Conservation (phyloP, 2,113 vertebrate species). For the Polypterus senegalus region DNA sequence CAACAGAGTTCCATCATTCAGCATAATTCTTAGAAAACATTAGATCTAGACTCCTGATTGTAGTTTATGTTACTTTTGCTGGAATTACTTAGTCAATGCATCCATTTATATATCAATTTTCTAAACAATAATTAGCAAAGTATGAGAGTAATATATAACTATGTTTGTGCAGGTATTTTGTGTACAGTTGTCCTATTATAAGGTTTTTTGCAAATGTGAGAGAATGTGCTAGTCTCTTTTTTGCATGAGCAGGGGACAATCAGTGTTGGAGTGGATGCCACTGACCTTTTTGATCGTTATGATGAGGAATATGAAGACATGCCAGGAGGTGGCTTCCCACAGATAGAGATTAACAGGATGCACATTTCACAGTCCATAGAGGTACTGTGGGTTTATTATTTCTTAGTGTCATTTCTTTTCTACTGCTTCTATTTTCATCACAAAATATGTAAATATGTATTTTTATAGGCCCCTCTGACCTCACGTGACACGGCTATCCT, state of each 20-base stretch:
- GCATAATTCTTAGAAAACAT: no score
- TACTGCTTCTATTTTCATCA: not conserved
- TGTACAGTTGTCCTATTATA: no score
- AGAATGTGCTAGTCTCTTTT: no score
- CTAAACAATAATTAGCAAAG: no score
- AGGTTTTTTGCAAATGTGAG: no score
- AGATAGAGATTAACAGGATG: slow-evolving; percentile 96
- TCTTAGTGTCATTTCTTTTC: not conserved
- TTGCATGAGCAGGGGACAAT: slow-evolving; percentile 67
- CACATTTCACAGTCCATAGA: slow-evolving; percentile 98
- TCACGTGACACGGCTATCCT: slow-evolving; percentile 86
- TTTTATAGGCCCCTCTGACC: slow-evolving; percentile 75
- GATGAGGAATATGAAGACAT: slow-evolving; percentile 87
- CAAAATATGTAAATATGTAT: not conserved
- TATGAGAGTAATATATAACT: no score
- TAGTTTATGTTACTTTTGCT: no score
- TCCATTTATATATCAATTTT: no score
- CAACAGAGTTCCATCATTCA: no score
- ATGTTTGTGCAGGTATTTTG: no score
- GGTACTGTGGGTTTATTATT: slow-evolving; percentile 39
- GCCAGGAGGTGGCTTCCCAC: slow-evolving; percentile 63
- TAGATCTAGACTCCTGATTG: no score
- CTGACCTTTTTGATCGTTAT: slow-evolving; percentile 90
- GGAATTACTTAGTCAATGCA: no score
- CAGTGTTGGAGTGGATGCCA: slow-evolving; percentile 90